Conservation (phyloP, 1,140 invertebrate genomes). For the Rhyzopertha dominica region DNA sequence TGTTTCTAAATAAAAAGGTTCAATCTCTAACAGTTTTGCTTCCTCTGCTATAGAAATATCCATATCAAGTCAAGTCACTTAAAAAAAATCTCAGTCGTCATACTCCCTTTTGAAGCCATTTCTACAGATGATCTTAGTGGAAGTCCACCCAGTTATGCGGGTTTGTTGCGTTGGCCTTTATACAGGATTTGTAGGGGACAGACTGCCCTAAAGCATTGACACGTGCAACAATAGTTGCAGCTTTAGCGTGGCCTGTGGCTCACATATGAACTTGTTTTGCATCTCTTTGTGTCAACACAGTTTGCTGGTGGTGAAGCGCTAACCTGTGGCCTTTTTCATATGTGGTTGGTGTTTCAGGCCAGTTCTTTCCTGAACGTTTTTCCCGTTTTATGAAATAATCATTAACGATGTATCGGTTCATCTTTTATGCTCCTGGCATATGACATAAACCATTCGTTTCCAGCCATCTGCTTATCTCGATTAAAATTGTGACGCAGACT, state of each 20-base stretch:
- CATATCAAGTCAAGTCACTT: constrained; percentile 39
- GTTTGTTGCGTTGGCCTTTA: constrained; percentile 36
- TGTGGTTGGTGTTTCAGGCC: constrained; percentile 18
- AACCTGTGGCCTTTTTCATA: constrained; percentile 43
- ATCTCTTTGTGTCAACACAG: constrained; percentile 32
- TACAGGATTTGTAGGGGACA: constrained; percentile 44
- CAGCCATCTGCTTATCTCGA: no score
- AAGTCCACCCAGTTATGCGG: constrained; percentile 33
- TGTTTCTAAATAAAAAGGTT: constrained; percentile 42
- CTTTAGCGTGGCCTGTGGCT: constrained; percentile 38
- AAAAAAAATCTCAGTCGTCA: constrained; percentile 39
- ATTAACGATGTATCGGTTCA: constrained; percentile 2
- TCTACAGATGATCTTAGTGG: constrained; percentile 29
- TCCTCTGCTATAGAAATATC: constrained; percentile 29
- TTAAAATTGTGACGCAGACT: no score
- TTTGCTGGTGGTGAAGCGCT: constrained; percentile 39
- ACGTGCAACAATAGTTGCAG: constrained; percentile 39
- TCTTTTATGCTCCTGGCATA: not conserved
- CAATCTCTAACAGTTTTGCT: constrained; percentile 37
- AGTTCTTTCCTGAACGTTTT: constrained; percentile 16
- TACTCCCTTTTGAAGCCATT: constrained; percentile 42
- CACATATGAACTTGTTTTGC: constrained; percentile 34
- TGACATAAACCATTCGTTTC: no score
- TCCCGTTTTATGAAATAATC: constrained; percentile 16
- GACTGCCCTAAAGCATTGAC: constrained; percentile 37